Conservation (phyloP, 2,797 vertebrate species). For the Falco peregrinus region DNA sequence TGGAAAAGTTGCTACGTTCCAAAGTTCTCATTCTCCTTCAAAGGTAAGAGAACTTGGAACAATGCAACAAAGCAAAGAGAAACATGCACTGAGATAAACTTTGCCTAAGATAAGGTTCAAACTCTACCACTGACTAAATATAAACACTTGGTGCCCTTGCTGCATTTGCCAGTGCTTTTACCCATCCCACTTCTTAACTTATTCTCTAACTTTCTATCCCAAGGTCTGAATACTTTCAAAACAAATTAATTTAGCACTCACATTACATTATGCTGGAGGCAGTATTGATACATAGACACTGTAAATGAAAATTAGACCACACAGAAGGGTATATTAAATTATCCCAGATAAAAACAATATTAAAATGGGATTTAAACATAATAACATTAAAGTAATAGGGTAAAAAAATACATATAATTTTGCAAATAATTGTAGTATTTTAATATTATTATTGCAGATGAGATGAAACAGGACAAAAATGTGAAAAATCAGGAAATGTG, state of each 20-base stretch:
- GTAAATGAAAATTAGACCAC: conserved; percentile 24
- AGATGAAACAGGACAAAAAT: not conserved
- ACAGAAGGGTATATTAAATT: not conserved
- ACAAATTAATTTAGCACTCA: not conserved
- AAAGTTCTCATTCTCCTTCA: not conserved
- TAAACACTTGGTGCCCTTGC: not conserved
- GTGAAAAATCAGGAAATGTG: not conserved
- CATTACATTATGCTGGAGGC: not conserved
- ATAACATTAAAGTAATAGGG: not conserved
- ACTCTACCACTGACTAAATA: not conserved
- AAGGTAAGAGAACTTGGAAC: not conserved
- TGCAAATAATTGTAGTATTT: not conserved
- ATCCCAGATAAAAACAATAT: not conserved
- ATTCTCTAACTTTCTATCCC: not conserved
- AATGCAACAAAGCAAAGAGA: not conserved
- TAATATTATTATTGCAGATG: not conserved
- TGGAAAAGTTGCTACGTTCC: not conserved
- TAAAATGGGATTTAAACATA: not conserved
- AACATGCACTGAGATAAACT: not conserved
- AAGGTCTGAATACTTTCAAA: conserved; percentile 5
- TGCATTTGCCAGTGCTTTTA: not conserved
- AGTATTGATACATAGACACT: not conserved
- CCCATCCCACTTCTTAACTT: not conserved
- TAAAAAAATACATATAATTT: not conserved
- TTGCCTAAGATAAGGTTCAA: not conserved